Base-by-base conservation (phyloP, 2,888 invertebrate genomes). In the Morpho helenor region DNA sequence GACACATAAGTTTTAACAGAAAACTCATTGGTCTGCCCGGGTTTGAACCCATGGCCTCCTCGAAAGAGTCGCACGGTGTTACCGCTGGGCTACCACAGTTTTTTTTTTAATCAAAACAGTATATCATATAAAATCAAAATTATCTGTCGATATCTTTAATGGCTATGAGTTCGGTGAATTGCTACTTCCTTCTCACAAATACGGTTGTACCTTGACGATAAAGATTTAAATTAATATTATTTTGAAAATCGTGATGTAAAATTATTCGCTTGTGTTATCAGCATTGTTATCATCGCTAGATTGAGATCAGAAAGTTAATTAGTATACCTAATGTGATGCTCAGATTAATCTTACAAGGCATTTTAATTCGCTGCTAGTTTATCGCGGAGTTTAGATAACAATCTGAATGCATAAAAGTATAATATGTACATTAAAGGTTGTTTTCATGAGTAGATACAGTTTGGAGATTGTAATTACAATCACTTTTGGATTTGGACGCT, bases 221-320 rank as follows among this genome's bases (percentile, higher is more conserved):
- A 41, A 41, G 40, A 52, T 45, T 46, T 46, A 7, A 16, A 46
- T 22, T 42, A 23, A 10, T 48, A 48, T 48, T 54, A 47, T 48
- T 45, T 48, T 31, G 31, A 42, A 54, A 54, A 48, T 48, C 54
- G 42, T 54, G 54, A 48, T 48, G 40, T 22, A 16, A 47, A 47
- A 42, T 45, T 39, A 51, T 53, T 53, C 39, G 16, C 10, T 47
- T 16, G 8, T 8, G 7, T 52, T 53, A 53, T 53, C 53, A 40
- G 40, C 10, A 7, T 31, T 41, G 54, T 54, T 54, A 54, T 54
- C 54, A 23, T 48, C 8, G 41, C 41, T 7, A 48, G 54, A 54
- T 54, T 54, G 31, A 23, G 22, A 54, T 54, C 54, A 31, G 54
- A 54, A 54, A 54, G 53, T 45, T 48, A 54, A 54, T 54, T 54